Base-by-base conservation (phyloP, 23 tunicate species). In the Styela plicata region DNA sequence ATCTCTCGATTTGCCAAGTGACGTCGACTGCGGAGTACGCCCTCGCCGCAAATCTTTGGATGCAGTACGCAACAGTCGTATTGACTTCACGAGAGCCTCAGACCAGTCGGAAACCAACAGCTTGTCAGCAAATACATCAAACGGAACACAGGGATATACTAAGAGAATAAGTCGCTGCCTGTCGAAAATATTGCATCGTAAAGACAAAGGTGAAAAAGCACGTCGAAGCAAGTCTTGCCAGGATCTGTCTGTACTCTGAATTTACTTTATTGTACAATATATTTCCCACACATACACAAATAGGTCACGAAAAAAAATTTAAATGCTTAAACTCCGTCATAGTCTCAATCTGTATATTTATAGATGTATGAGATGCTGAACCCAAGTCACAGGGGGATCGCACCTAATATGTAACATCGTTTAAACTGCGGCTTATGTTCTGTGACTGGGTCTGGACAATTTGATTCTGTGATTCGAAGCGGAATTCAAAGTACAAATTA, bases 161-260 rank as follows among this genome's bases (percentile, higher is more conserved):
- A 36, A 44, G 37, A 22, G 52, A n/a, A 17, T 53, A 24, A 76
- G 63, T 27, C 81, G 81, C 24, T 33, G 81, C 52, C 28, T 76
- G 25, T 33, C 66, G 24, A 44, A 53, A 44, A 33, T 76, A 25
- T 57, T 76, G n/a, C 36, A 28, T 29, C 31, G 81, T 10, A 44
- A 31, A 76, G 53, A 27, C 5, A 36, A 76, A 24, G 66, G 53
- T 24, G 66, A 36, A 26, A 52, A 76, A 44, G 28, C 81, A 16
- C 31, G 32, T 26, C 21, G 65, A 44, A 44, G 63, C 33, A 76
- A 76, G 27, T 76, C 81, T 7, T 76, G 81, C 66, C 81, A 76
- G 53, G 81, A 76, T 44, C 66, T 76, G 33, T 44, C 81, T 0
- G 81, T 76, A 24, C 66, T 76, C 18, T 76, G 0, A 76, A 44